These are phyloP conservation scores for Melipona bicolor DNA, from an alignment of 2,888 invertebrate species.

Conservation along the genomic window DNA sequence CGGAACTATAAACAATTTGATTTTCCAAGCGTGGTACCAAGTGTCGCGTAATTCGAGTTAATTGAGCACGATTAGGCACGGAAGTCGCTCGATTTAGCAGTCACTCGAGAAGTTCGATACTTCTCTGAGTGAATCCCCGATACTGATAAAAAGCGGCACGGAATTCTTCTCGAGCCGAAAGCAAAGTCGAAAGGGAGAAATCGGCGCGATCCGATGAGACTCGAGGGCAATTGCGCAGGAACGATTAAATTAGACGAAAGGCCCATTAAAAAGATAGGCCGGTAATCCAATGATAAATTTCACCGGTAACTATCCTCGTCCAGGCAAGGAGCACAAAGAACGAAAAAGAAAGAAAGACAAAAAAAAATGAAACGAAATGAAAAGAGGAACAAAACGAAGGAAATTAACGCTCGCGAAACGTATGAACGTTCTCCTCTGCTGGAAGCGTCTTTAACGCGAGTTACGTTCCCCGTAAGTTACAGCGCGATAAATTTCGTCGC, in stretches of 20 bases:
- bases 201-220: background rate
- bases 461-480: slow-evolving; percentile 54
- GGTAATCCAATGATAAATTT: slow-evolving; percentile 55
- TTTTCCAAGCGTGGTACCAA: background rate
- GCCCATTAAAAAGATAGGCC: slow-evolving; percentile 28
- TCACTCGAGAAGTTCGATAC: background rate
- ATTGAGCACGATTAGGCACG: too few relatives aligned
- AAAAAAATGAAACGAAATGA: background rate
- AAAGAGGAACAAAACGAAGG: background rate
- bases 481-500: slow-evolving; percentile 52
- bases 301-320: slow-evolving; percentile 5
- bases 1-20: background rate
- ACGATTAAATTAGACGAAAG: slow-evolving; percentile 33
- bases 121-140: too few relatives aligned
- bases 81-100: too few relatives aligned
- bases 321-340: background rate
- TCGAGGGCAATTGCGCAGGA: slow-evolving; percentile 6
- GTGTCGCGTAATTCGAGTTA: background rate
- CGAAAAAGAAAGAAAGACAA: background rate
- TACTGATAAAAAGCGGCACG: background rate
- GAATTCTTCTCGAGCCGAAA: background rate
- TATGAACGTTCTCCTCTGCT: slow-evolving; percentile 41
- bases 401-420: slow-evolving; percentile 51
- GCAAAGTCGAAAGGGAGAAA: background rate
- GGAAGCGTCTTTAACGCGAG: slow-evolving; percentile 52